phyloP scores from a whole-genome alignment of 2,888 invertebrate genomes.

The Tipula vernalis region DNA sequence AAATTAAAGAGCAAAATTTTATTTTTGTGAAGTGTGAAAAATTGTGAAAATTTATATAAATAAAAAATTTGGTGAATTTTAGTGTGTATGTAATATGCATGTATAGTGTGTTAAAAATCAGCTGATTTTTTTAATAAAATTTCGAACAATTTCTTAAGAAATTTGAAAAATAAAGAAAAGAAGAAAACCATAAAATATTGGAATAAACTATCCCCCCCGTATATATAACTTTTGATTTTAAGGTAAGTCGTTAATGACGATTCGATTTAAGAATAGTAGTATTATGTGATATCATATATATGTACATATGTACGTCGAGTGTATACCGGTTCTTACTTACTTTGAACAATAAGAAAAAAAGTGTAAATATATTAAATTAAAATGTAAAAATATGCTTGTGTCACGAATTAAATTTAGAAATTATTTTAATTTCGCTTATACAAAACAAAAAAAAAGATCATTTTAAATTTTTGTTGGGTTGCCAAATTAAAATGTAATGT shows the following conservation, averaged over 20 bases:
- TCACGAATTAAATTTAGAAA: background rate
- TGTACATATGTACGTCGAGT: background rate
- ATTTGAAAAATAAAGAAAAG: background rate
- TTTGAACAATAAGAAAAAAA: background rate
- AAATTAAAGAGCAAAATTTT: background rate
- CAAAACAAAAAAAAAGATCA: background rate
- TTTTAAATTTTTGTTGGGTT: background rate
- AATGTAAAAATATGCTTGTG: background rate
- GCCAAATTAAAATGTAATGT: background rate
- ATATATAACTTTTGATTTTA: background rate
- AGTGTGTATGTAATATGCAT: background rate
- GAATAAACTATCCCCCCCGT: background rate
- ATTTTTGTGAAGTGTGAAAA: background rate
- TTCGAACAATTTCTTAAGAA: background rate
- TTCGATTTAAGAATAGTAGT: background rate
- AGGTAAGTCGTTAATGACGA: background rate
- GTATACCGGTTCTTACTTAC: background rate
- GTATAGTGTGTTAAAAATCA: background rate
- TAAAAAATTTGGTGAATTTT: background rate
- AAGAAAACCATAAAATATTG: background rate
- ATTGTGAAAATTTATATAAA: background rate
- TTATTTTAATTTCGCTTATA: background rate
- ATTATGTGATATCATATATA: background rate
- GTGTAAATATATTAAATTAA: background rate
- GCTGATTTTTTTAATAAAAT: background rate